Percentiles rank a stretch among this genome's conserved stretches.
These are phyloP conservation scores for Pogonocichla stellata DNA, from an alignment of 2,113 vertebrate species.

Conservation along the genomic window DNA sequence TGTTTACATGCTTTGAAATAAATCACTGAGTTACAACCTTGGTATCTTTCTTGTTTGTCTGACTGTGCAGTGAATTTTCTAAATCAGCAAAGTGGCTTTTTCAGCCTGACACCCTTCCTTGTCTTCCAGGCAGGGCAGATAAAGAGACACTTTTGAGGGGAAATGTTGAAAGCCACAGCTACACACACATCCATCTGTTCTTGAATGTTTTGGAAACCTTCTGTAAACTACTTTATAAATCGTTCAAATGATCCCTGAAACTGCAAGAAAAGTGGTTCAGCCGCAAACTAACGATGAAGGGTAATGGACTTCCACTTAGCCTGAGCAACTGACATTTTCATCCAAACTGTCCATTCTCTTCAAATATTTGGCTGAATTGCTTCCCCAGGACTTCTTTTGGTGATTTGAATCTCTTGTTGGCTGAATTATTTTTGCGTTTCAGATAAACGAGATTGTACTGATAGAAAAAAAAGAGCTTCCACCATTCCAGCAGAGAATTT, in stretches of 20 bases:
- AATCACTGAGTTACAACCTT: not conserved
- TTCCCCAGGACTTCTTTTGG: not conserved
- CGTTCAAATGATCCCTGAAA: not conserved
- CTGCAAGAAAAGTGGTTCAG: not conserved
- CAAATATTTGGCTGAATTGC: not conserved
- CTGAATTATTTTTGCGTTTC: not conserved
- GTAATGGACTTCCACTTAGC: not conserved
- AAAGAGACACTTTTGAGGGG: not conserved
- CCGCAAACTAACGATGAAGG: not conserved
- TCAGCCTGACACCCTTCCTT: not conserved
- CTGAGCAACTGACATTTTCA: not conserved
- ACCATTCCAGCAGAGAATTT: constrained; percentile 3
- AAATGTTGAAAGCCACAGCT: not conserved
- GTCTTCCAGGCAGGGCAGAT: not conserved
- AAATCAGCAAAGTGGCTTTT: not conserved
- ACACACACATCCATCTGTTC: not conserved
- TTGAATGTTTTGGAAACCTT: not conserved
- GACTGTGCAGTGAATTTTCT: not conserved
- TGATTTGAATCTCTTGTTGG: not conserved
- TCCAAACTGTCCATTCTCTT: not conserved
- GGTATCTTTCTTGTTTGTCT: not conserved
- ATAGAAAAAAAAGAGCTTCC: constrained; percentile 1
- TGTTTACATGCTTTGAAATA: not conserved
- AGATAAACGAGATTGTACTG: constrained; percentile 7
- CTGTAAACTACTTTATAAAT: not conserved